Evolutionary conservation across 2,888 invertebrate species (phyloP).

Genomic region (Melolontha melolontha): DNA sequence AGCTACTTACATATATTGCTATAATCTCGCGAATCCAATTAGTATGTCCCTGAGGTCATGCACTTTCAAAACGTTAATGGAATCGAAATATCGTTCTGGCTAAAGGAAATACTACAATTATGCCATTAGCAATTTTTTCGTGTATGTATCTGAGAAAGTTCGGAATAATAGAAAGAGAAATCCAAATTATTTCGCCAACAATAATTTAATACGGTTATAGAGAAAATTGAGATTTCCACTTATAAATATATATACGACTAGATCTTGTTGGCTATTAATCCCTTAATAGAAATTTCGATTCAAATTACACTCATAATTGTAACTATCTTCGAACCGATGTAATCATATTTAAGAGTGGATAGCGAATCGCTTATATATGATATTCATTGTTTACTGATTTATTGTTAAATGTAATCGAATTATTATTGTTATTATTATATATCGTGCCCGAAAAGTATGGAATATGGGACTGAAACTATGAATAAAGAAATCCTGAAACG

Average conservation of each 20-base stretch:
- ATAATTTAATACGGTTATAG: conserved; percentile 1
- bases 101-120: conserved; percentile 31
- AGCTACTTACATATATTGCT: too few relatives aligned
- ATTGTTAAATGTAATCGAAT: too few relatives aligned
- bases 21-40: neutral
- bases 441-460: too few relatives aligned
- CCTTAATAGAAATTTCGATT: neutral
- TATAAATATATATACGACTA: neutral
- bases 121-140: conserved; percentile 26
- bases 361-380: too few relatives aligned
- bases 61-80: conserved; percentile 24
- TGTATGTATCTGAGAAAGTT: conserved; percentile 22
- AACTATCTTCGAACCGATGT: neutral
- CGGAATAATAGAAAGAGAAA: conserved; percentile 27
- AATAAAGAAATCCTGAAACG: too few relatives aligned
- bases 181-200: conserved; percentile 17
- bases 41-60: conserved; percentile 6
- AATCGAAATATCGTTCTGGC: conserved; percentile 18
- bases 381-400: too few relatives aligned
- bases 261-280: too few relatives aligned
- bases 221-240: neutral
- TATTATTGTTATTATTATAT: too few relatives aligned
- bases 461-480: too few relatives aligned
- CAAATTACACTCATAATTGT: neutral
- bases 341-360: too few relatives aligned